phyloP scores from a whole-genome alignment of 2,113 vertebrate genomes.

The Tachycineta bicolor region DNA sequence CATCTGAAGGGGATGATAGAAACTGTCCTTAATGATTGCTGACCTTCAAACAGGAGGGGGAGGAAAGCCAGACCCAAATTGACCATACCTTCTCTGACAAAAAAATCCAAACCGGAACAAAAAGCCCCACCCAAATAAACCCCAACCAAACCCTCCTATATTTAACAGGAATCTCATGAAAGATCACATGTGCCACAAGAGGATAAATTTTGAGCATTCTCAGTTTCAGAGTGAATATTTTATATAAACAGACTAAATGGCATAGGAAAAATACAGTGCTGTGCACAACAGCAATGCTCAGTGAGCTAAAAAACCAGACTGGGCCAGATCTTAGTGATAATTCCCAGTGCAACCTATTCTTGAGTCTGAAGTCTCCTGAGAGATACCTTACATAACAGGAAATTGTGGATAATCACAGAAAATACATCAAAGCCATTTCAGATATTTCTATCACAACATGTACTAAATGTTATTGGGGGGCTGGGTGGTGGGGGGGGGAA shows the following conservation, averaged over 20 bases:
- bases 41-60: slow-evolving; percentile 40
- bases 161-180: slow-evolving; percentile 32
- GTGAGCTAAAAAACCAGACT: slow-evolving; percentile 38
- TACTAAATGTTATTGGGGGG: not conserved
- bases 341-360: slow-evolving; percentile 60
- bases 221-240: slow-evolving; percentile 61
- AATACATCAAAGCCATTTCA: slow-evolving; percentile 59
- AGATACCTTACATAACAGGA: slow-evolving; percentile 64
- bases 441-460: slow-evolving; percentile 23
- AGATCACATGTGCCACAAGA: slow-evolving; percentile 16
- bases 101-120: not conserved
- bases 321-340: slow-evolving; percentile 54
- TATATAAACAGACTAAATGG: slow-evolving; percentile 44
- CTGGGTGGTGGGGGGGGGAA: no score
- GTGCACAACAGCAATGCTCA: slow-evolving; percentile 38
- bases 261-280: slow-evolving; percentile 57
- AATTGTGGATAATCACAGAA: slow-evolving; percentile 58
- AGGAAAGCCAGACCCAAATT: slow-evolving; percentile 16
- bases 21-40: slow-evolving; percentile 43
- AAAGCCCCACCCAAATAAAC: not conserved
- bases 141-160: not conserved
- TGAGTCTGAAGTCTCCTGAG: slow-evolving; percentile 54
- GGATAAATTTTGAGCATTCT: slow-evolving; percentile 58
- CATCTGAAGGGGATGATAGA: not conserved
- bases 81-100: not conserved